phyloP scores from a whole-genome alignment of 64 coral and sea anemone species.

The Actinia tenebrosa region DNA sequence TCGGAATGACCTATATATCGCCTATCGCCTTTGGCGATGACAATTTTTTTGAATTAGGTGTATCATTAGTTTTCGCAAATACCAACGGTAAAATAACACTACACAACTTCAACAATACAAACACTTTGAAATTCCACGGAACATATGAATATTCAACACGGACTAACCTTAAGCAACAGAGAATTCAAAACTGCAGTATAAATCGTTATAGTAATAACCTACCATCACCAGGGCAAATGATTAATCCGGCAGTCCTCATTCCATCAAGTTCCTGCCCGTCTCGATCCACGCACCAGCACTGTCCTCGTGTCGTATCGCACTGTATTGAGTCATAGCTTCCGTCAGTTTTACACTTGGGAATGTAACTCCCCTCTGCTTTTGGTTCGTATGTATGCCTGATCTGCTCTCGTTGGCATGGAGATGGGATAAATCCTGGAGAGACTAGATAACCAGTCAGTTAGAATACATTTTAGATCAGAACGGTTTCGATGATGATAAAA shows the following conservation, averaged over 20 bases:
- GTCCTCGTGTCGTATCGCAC: constrained; percentile 28
- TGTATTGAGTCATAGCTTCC: constrained; percentile 71
- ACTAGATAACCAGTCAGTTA: background rate
- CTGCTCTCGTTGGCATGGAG: constrained; percentile 70
- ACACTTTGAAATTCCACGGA: too few relatives aligned
- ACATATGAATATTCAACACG: too few relatives aligned
- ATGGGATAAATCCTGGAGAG: constrained; percentile 37
- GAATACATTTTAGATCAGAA: background rate
- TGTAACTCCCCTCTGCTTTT: constrained; percentile 21
- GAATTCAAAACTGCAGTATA: too few relatives aligned
- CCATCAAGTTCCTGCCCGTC: constrained; percentile 42
- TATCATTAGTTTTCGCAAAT: too few relatives aligned
- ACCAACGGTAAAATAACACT: too few relatives aligned
- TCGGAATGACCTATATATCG: too few relatives aligned
- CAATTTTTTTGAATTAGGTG: too few relatives aligned
- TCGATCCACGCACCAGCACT: constrained; percentile 65
- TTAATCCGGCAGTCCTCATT: constrained; percentile 34
- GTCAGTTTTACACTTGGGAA: constrained; percentile 60
- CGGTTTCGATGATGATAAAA: too few relatives aligned
- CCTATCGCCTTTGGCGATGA: too few relatives aligned
- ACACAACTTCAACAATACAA: too few relatives aligned
- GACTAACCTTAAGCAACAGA: too few relatives aligned
- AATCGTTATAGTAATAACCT: background rate
- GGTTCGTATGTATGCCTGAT: constrained; percentile 32
- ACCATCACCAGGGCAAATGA: constrained; percentile 60